Base-by-base conservation (phyloP, 2,888 invertebrate species). In the Nephrotoma appendiculata region DNA sequence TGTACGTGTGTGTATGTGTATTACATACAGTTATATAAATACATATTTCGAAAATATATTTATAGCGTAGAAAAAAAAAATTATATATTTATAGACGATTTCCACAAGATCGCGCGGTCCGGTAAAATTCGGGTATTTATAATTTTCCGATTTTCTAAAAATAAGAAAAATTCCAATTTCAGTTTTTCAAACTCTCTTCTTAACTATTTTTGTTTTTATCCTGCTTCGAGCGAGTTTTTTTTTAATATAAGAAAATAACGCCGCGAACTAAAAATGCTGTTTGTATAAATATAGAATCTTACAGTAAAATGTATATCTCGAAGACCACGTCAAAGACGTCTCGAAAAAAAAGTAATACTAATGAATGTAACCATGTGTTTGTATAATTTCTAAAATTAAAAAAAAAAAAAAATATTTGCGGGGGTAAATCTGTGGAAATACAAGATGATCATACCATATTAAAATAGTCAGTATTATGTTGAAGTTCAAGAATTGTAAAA, bases 361-460 rank as follows among this genome's bases (percentile, higher is more conserved):
- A 71, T 71, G 71, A 71, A 71, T 71, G 84, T 42, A 42, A 84
- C 41, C 84, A 84, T 84, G 84, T 84, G 84, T 84, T 84, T 42
- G 84, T 84, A 43, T 84, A 43, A 42, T 84, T 84, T 43, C 41
- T 43, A 84, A 84, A 84, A 84, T 84, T 42, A 84, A 42, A 42
- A 83, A 41, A 83, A 42, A n/a, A 41, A 84, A 84, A 84, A 84
- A 84, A 84, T 84, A 84, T 42, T 84, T 84, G 84, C 84, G 84
- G 84, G 84, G 84, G 84, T 84, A 84, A 84, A 84, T 42, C 71
- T 42, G 84, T 84, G 84, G 84, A 84, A 84, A 84, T 15, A 84
- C 84, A 84, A 84, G 84, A 84, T 84, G 84, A 41, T 84, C 84
- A 84, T 84, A 84, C 43, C 43, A 84, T 42, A 84, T 42, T 43